Evolutionary conservation across 1,140 invertebrate genomes (phyloP), one percentile per base, ranked within the genome.

Genomic region (Neodiprion fabricii): DNA sequence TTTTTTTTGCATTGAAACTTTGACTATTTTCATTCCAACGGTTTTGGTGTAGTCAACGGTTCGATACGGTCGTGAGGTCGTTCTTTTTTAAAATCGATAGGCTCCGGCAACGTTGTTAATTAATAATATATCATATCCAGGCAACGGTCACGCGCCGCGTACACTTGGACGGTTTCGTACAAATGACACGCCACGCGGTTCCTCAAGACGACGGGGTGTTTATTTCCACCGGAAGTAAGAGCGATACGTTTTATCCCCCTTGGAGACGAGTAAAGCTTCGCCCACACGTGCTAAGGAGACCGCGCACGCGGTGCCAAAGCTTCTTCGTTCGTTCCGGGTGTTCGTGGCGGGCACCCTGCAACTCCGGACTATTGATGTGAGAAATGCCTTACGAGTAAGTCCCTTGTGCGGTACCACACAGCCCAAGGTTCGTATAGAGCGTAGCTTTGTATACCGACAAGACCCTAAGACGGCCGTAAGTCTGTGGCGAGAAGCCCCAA

Each of bases 401-500:
- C 53, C n/a, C 53, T 12, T 40, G 5, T 40, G 5, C 28, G 2
- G 28, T 40, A 40, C 28, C 28, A 40, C 28, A 40, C 28, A 40
- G 28, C 28, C 28, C 28, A 40, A 40, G 28, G 28, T 5, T 40
- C 28, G 28, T 40, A 40, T 0, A 40, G 28, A 40, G 28, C 53
- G 53, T 14, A 12, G 53, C 11, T 5, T 12, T 61, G 5, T 17
- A 17, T 61, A 61, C 53, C 53, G 53, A 61, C 53, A 61, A 61
- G 11, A 61, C 53, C 53, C 53, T 17, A 61, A 61, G 49, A 77
- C 75, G 78, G 80, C 79, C 81, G 80, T 81, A 85, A 86, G 85
- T 85, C 85, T 85, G 85, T 79, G 84, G 85, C 80, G 78, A 83
- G 85, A 87, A 87, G 85, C 84, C 84, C 81, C 73, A 79, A 78